phyloP scores from a whole-genome alignment of 2,888 invertebrate species.

The Neoascia interrupta region DNA sequence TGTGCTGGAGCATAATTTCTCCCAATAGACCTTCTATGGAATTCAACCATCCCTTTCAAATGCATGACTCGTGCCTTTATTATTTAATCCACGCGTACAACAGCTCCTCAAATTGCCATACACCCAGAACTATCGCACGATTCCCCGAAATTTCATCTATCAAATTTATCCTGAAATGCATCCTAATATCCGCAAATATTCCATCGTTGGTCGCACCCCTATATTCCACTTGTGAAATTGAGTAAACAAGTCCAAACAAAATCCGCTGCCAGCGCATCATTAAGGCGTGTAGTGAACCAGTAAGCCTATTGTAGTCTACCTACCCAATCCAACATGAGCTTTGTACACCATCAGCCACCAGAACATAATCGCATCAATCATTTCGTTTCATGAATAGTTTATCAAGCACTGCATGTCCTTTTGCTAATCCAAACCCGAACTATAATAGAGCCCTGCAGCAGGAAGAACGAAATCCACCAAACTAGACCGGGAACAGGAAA shows the following conservation, averaged over 20 bases:
- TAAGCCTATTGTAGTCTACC: not conserved
- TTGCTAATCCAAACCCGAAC: slow-evolving; percentile 1
- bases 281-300: slow-evolving; percentile 13
- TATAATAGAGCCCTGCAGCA: not conserved
- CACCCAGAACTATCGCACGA: slow-evolving; percentile 2
- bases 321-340: not conserved
- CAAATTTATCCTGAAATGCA: slow-evolving; percentile 9
- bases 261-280: slow-evolving; percentile 2
- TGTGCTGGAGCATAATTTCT: no score
- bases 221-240: not conserved
- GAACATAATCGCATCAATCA: slow-evolving; percentile 47
- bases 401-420: slow-evolving; percentile 35
- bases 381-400: slow-evolving; percentile 46
- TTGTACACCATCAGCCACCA: not conserved
- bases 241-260: not conserved
- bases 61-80: no score
- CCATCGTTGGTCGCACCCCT: not conserved
- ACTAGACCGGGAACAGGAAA: not conserved
- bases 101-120: no score
- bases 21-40: no score
- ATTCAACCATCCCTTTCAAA: no score
- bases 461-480: not conserved
- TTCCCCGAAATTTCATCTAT: slow-evolving; percentile 2
- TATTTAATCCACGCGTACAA: no score
- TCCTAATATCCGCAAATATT: not conserved